Evolutionary conservation across 2,888 invertebrate species (phyloP), one percentile per base, ranked within the genome.

Genomic region (Tortrix viridana): DNA sequence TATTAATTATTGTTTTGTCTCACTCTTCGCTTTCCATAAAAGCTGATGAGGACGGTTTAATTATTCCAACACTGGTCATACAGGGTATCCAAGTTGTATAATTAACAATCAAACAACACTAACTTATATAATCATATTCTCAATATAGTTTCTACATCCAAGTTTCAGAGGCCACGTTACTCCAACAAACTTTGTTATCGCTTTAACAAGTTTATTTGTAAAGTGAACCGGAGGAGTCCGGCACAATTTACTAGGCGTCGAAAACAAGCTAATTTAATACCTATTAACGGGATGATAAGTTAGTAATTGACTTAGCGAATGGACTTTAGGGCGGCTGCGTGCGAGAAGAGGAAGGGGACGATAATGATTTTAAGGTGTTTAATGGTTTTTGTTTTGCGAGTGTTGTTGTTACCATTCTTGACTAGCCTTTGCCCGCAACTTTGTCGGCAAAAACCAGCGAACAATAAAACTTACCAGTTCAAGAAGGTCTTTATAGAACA

Each of bases 151-250:
- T 46, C 65, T 63, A 68, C 66, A 32, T 32, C 59, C 56, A 61
- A 63, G 60, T 71, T 74, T 46, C 55, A 32, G 64, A 61, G 60
- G 62, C 74, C 72, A 85, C 83, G 85, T 86, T 80, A 82, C 85
- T 81, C 77, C 68, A 58, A 73, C 9, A 75, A 87, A 87, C 85
- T 87, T 86, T 82, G 80, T 84, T 88, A 87, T 87, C 84, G 85
- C 88, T 86, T 16, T 16, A 41, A 76, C 70, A 80, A 88, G 82
- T 88, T 88, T 86, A 86, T 86, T 87, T 84, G 81, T 81, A 82
- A 86, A 85, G 86, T 88, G 85, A 87, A 85, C 84, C 82, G 85
- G 77, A 81, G 85, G 71, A 68, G 69, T 81, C 79, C 77, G 74
- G 78, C 79, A 64, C 77, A 74, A 85, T 84, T 86, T 84, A 85